These are phyloP conservation scores for Alloplasta piceator DNA, from an alignment of 2,888 invertebrate genomes.

Conservation along the genomic window DNA sequence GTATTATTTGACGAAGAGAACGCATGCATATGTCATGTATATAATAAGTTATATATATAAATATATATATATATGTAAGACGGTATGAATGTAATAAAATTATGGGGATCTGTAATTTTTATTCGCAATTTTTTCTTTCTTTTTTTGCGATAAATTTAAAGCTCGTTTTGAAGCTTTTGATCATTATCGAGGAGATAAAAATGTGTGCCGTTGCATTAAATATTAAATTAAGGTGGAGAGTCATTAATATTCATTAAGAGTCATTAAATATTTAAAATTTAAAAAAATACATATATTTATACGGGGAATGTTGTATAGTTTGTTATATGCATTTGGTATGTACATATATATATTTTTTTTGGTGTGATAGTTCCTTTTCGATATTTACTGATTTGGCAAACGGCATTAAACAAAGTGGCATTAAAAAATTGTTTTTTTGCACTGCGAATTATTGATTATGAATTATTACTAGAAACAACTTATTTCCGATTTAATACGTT, in stretches of 20 bases:
- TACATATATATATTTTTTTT: no score
- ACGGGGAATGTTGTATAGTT: conserved; percentile 59
- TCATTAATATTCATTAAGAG: conserved; percentile 45
- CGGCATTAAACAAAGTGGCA: no score
- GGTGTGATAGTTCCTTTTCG: no score
- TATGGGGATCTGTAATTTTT: conserved; percentile 56
- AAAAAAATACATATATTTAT: conserved; percentile 1
- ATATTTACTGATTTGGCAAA: no score
- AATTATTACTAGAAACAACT: no score
- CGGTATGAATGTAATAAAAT: conserved; percentile 57
- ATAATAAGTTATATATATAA: conserved; percentile 66
- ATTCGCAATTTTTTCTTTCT: conserved; percentile 23
- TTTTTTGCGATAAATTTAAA: conserved; percentile 57
- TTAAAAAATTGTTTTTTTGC: no score
- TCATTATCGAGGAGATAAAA: conserved; percentile 77
- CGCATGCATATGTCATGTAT: conserved; percentile 76
- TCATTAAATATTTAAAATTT: no score
- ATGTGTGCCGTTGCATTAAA: conserved; percentile 76
- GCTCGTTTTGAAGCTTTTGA: conserved; percentile 65
- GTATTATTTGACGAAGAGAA: conserved; percentile 73
- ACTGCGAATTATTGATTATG: no score
- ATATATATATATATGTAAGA: no score
- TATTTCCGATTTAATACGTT: no score
- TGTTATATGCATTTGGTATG: conserved; percentile 61
- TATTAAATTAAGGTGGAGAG: conserved; percentile 70